Percentiles rank a stretch among this genome's conserved stretches.
Conservation (phyloP, 2,113 vertebrate genomes). For the Pedionomus torquatus region DNA sequence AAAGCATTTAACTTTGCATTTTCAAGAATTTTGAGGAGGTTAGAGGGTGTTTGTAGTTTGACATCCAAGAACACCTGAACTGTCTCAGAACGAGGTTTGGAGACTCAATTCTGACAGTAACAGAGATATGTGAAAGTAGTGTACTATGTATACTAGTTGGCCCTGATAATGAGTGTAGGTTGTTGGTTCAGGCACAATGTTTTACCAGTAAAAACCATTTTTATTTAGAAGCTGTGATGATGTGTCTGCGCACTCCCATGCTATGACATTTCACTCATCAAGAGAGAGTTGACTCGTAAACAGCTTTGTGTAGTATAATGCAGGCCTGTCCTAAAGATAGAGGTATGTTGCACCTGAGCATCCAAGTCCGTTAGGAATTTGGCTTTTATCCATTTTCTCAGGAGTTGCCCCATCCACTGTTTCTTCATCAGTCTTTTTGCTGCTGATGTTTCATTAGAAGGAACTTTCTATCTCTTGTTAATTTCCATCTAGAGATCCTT, state of each 20-base stretch:
- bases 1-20: neutral
- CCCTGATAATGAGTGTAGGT: neutral
- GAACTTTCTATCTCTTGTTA: neutral
- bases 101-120: neutral
- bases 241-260: neutral
- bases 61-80: neutral
- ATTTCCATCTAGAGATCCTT: neutral
- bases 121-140: neutral
- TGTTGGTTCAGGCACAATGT: neutral
- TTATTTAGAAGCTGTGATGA: neutral
- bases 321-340: neutral
- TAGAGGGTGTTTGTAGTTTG: neutral
- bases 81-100: neutral
- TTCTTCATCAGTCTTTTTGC: neutral
- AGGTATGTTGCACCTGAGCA: neutral
- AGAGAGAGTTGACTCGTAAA: rapidly evolving
- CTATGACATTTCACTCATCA: neutral
- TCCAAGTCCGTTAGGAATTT: neutral
- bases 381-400: neutral
- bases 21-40: neutral
- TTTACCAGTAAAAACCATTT: neutral
- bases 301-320: neutral
- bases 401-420: neutral
- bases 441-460: neutral
- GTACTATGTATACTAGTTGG: neutral